phyloP scores from a whole-genome alignment of 92 coral and sea anemone genomes.

The Umimayanthus kanabou region DNA sequence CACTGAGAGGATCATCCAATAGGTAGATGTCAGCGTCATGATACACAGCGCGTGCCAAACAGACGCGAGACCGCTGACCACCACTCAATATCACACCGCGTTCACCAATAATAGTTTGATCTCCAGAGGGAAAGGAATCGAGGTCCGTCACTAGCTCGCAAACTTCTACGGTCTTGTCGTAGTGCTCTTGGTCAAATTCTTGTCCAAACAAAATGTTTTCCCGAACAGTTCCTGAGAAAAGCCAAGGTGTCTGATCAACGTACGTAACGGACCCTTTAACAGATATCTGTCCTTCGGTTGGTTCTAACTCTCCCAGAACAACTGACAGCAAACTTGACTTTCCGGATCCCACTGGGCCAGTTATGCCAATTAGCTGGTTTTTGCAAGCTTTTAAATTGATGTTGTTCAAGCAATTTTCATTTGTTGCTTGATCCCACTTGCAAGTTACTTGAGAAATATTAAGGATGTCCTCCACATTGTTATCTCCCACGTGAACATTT shows the following conservation, averaged over 20 bases:
- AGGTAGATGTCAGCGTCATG: background rate
- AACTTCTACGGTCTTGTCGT: background rate
- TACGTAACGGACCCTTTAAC: background rate
- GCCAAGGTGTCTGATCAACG: constrained; percentile 24
- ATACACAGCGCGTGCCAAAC: constrained; percentile 27
- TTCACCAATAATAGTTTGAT: constrained; percentile 17
- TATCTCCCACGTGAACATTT: background rate
- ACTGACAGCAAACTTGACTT: background rate
- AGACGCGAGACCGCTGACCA: constrained; percentile 28
- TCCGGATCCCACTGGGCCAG: constrained; percentile 22
- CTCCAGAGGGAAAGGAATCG: background rate
- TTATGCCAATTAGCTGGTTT: constrained; percentile 13
- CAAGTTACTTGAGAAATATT: background rate
- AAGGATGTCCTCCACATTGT: background rate
- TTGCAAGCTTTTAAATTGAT: background rate
- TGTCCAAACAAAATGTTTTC: constrained; percentile 21
- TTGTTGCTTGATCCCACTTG: background rate
- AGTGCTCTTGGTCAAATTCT: background rate
- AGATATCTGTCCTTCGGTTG: background rate
- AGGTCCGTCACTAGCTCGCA: background rate
- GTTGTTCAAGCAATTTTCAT: background rate
- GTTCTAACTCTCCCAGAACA: constrained; percentile 5
- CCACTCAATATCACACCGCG: constrained; percentile 7
- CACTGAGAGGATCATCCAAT: constrained; percentile 15
- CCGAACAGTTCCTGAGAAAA: constrained; percentile 12